Conservation (phyloP, 1,140 invertebrate genomes). For the Pissodes strobi region DNA sequence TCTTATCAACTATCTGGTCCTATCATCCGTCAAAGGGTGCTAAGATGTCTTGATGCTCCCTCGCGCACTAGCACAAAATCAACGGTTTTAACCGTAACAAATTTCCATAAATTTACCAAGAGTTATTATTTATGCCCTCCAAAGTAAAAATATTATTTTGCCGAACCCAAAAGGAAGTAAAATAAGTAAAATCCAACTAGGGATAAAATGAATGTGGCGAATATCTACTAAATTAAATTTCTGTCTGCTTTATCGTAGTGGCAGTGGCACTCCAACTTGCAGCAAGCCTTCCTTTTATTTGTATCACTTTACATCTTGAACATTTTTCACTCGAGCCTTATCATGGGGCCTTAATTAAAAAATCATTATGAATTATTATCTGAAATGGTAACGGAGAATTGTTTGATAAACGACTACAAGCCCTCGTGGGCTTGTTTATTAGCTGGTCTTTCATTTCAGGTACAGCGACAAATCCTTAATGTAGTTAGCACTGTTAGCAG, state of each 20-base stretch:
- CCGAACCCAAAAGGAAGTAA: background rate
- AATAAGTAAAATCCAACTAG: background rate
- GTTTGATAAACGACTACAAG: constrained; percentile 35
- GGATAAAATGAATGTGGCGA: constrained; percentile 24
- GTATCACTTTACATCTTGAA: constrained; percentile 43
- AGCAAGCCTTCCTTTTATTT: constrained; percentile 38
- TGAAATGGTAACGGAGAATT: constrained; percentile 30
- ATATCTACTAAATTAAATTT: constrained; percentile 29
- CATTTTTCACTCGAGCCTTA: constrained; percentile 46
- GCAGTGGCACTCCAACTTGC: constrained; percentile 14
- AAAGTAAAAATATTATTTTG: background rate
- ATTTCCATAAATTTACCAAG: too few relatives aligned
- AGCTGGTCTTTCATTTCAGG: constrained; percentile 17
- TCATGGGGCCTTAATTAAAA: constrained; percentile 46
- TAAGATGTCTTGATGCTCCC: too few relatives aligned
- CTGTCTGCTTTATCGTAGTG: constrained; percentile 31
- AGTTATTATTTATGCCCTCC: too few relatives aligned
- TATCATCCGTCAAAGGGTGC: too few relatives aligned
- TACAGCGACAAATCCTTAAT: background rate
- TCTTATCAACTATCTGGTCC: too few relatives aligned
- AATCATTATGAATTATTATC: constrained; percentile 50
- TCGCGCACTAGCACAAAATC: too few relatives aligned
- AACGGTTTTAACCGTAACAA: too few relatives aligned
- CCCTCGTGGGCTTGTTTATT: constrained; percentile 34
- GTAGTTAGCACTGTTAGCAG: too few relatives aligned